Evolutionary conservation across 2,797 vertebrate genomes (phyloP).

Genomic region (Mormyrops boulengeri): DNA sequence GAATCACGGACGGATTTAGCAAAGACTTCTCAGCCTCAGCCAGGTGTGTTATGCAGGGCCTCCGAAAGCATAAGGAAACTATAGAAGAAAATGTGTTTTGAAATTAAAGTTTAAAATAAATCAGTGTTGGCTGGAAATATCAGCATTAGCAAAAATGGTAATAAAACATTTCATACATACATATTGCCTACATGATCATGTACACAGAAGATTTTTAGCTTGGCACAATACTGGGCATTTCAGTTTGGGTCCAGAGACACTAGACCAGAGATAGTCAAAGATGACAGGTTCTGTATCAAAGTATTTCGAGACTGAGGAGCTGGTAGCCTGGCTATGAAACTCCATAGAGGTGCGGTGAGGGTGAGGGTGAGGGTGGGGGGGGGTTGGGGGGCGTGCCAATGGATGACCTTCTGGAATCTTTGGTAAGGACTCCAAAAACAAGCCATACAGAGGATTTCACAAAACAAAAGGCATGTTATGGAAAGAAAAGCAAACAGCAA

Average conservation of each 20-base stretch:
- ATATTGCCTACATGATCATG: not conserved
- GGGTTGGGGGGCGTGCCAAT: not conserved
- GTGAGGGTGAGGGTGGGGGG: too few species aligned
- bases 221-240: not conserved
- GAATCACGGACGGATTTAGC: not conserved
- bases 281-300: not conserved
- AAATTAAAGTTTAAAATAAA: not conserved
- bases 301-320: not conserved
- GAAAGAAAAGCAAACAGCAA: slow-evolving; percentile 35
- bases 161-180: not conserved
- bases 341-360: not conserved
- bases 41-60: not conserved
- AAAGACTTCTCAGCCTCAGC: not conserved
- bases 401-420: too few species aligned
- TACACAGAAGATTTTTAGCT: not conserved
- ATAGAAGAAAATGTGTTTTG: not conserved
- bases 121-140: not conserved
- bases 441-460: not conserved
- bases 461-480: slow-evolving; percentile 24
- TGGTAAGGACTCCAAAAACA: slow-evolving; percentile 13
- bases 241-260: not conserved
- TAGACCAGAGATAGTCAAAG: not conserved
- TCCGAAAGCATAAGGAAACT: not conserved
- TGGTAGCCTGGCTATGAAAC: not conserved
- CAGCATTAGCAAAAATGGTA: not conserved